Base-by-base conservation (phyloP, 2,888 invertebrate genomes). In the Rhingia campestris region DNA sequence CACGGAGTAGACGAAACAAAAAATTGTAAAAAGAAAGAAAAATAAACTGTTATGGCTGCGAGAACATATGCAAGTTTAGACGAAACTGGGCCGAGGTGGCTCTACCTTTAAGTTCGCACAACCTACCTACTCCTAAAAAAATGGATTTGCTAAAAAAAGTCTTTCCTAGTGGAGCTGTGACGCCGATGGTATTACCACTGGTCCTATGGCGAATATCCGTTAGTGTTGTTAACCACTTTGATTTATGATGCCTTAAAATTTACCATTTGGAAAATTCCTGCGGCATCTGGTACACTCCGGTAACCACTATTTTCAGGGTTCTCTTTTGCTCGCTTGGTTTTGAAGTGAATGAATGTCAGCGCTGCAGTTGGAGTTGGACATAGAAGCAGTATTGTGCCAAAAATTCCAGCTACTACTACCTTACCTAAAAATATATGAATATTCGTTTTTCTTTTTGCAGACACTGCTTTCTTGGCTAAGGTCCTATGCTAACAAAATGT, bases 241-340 rank as follows among this genome's bases (percentile, higher is more conserved):
- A 84, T 84, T 84, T 84, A 84, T 79, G 82, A 79, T 79, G 69
- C 70, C 69, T 79, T 63, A 61, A 82, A 82, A 73, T 79, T 82
- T 74, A 73, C 82, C 73, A 82, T 84, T 84, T 79, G 70, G 59
- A 79, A 84, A 84, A 84, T 84, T 79, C 69, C 53, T 74, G 69
- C 58, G 79, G 82, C 82, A 84, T 79, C 79, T 79, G 74, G 53
- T 79, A 73, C 56, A 41, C 49, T 61, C 61, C 22, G 51, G 77
- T 77, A 64, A 63, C 61, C 49, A 81, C 63, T 54, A 53, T 58
- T 67, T 4, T 39, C 1, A 54, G 69, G 35, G 43, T 58, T 67
- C 43, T 45, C 58, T 53, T 79, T 47, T 53, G n/a, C 56, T 61
- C 67, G 64, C 67, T 67, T 67, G 59, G 43, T 35, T 74, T 54